Conservation (phyloP, 2,888 invertebrate species). For the Andrena fulva region DNA sequence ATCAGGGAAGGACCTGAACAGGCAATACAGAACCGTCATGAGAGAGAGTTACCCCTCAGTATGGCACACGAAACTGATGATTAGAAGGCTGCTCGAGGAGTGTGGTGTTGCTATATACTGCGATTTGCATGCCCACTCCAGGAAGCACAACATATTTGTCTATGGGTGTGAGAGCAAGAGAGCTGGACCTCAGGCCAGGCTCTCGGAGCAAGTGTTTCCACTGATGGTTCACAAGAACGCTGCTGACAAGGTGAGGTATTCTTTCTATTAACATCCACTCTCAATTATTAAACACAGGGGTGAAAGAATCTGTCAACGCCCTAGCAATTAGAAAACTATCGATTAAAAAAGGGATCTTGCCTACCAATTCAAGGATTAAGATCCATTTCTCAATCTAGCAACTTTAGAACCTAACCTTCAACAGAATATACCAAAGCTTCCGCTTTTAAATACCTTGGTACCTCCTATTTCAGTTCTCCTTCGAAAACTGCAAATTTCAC, state of each 20-base stretch:
- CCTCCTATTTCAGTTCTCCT: conserved; percentile 90
- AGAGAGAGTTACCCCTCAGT: conserved; percentile 96
- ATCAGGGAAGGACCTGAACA: conserved; percentile 96
- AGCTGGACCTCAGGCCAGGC: conserved; percentile 89
- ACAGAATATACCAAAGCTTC: too few relatives aligned
- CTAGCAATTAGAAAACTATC: too few relatives aligned
- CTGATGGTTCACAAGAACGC: conserved; percentile 97
- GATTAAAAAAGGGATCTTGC: too few relatives aligned
- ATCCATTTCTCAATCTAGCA: too few relatives aligned
- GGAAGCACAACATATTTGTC: conserved; percentile 97
- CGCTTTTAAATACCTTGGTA: neutral
- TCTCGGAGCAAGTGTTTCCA: conserved; percentile 97
- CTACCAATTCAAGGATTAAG: too few relatives aligned
- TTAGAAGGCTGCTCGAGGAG: conserved; percentile 94
- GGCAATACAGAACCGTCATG: conserved; percentile 97
- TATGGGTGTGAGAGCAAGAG: conserved; percentile 97
- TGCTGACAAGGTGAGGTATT: conserved; percentile 91
- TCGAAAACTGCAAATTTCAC: conserved; percentile 97
- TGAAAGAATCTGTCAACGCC: too few relatives aligned
- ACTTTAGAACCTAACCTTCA: too few relatives aligned
- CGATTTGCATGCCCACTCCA: conserved; percentile 97
- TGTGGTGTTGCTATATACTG: conserved; percentile 96
- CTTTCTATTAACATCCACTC: neutral
- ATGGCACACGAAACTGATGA: conserved; percentile 96
- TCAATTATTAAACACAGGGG: too few relatives aligned